Evolutionary conservation across 2,888 invertebrate species (phyloP), one percentile per base, ranked within the genome.

Genomic region (Anoncus sp.): DNA sequence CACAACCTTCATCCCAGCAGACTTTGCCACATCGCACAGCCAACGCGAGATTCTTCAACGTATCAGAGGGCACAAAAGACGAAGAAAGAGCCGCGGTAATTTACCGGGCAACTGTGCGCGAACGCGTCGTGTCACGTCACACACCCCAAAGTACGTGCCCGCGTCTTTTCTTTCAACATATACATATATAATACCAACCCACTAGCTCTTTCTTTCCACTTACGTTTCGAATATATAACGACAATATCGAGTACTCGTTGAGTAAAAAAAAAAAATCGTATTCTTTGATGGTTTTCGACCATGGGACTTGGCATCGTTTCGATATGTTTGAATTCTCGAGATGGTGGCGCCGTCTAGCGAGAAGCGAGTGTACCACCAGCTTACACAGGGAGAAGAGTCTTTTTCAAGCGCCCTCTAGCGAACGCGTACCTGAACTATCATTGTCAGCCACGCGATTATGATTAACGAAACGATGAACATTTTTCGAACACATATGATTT

Each of bases 1-100:
- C 74, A 81, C 85, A 77, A 82, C 24, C 38, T 16, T 81, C 84
- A 55, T 62, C 84, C 84, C 14, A 22, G n/a, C 27, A 6, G 5
- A 31, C 6, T 10, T 24, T 60, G 20, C 45, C 49, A 38, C 60
- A 60, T 70, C 38, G 49, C 70, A 22, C 49, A 51, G 35, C 47
- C 40, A 24, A 70, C 72, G 35, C 63, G 47, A 16, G 86, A 87
- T 87, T 87, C 87, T 86, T 87, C 81, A 84, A 79, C 87, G 86
- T 86, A 85, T 75, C 69, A 59, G 67, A 57, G 69, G 35, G 45
- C 66, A 60, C 78, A n/a, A 77, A 49, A 71, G 53, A 60, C 75
- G 62, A 72, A 31, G 43, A 69, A 45, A 3, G 12, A 71, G 63
- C 85, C 81, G 79, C 77, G 79, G 87, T 85, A 86, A 87, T 87